Conservation (phyloP, 2,888 invertebrate species). For the Ryuthela nishihirai region DNA sequence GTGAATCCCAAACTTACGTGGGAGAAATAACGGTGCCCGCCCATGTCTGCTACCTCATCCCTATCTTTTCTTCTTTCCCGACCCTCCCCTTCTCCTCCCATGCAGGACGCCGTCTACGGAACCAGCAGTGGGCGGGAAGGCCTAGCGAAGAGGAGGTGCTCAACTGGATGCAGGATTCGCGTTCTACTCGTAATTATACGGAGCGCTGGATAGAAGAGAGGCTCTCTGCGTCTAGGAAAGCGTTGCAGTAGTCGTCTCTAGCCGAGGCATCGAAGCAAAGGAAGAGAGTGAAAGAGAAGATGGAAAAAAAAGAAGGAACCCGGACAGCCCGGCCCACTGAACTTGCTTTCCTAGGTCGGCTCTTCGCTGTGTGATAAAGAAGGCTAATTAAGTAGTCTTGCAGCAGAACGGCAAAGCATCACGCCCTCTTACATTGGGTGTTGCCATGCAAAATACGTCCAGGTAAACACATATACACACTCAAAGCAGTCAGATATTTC, state of each 20-base stretch:
- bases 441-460: no score
- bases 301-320: slow-evolving; percentile 5
- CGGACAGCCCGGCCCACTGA: slow-evolving; percentile 17
- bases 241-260: slow-evolving; percentile 15
- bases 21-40: background rate
- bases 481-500: no score
- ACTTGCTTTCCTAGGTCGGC: no score
- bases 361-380: no score
- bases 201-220: background rate
- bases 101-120: background rate
- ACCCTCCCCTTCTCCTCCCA: slow-evolving; percentile 1
- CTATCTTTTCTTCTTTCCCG: background rate
- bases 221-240: slow-evolving; percentile 19
- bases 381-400: no score
- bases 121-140: slow-evolving; percentile 25
- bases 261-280: slow-evolving; percentile 13
- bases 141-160: slow-evolving; percentile 24
- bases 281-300: slow-evolving; percentile 8
- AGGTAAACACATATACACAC: no score
- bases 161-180: slow-evolving; percentile 8
- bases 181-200: slow-evolving; percentile 30
- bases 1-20: background rate
- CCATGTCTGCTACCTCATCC: no score
- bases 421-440: no score
- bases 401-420: no score